Conservation (phyloP, 2,113 vertebrate species). For the Cepphus grylle region DNA sequence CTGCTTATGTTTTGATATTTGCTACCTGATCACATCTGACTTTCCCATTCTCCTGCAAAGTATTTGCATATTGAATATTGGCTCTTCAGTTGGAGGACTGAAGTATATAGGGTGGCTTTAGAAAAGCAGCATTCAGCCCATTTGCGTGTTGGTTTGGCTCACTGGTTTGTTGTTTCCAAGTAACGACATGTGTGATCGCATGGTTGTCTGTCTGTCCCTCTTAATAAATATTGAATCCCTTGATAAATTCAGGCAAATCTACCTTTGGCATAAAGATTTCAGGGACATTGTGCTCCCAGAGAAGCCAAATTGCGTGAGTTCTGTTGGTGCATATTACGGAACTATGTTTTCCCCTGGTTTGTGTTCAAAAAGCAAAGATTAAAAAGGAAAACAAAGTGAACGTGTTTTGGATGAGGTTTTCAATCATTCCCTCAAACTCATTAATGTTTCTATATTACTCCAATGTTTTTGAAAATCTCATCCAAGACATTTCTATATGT, state of each 20-base stretch:
- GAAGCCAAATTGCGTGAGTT: background rate
- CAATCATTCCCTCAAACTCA: background rate
- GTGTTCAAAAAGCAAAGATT: background rate
- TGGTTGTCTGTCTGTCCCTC: background rate
- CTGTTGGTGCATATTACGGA: background rate
- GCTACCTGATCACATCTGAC: background rate
- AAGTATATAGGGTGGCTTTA: background rate
- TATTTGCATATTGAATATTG: background rate
- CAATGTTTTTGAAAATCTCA: background rate
- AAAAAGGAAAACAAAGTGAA: background rate
- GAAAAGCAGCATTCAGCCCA: background rate
- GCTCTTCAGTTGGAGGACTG: background rate
- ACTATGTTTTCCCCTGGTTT: background rate
- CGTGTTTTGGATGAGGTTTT: background rate
- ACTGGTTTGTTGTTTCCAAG: background rate
- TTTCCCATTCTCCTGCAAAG: background rate
- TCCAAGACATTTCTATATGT: background rate
- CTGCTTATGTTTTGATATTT: background rate
- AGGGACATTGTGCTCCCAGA: background rate
- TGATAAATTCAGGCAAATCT: background rate
- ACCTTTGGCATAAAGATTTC: background rate
- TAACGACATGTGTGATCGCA: fast-evolving
- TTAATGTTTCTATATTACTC: background rate
- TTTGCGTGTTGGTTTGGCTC: background rate
- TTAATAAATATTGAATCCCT: background rate